Evolutionary conservation across 2,113 vertebrate genomes (phyloP).

Genomic region (Platichthys flesus): DNA sequence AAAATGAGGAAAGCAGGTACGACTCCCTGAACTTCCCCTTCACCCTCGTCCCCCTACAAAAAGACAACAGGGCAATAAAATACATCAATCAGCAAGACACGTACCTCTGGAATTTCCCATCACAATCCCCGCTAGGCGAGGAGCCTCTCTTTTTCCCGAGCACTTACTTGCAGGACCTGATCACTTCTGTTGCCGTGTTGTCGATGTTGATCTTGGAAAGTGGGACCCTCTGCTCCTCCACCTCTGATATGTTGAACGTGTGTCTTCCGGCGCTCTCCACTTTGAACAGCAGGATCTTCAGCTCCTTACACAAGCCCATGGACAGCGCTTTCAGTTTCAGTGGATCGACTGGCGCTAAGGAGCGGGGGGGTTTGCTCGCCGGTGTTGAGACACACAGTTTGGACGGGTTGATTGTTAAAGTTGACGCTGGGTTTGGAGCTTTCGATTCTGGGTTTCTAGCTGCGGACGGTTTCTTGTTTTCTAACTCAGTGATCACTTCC

Average conservation of each 20-base stretch:
- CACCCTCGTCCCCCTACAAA: conserved; percentile 81
- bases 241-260: conserved; percentile 87
- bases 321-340: conserved; percentile 86
- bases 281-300: conserved; percentile 90
- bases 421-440: conserved; percentile 28
- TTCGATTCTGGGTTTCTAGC: conserved; percentile 26
- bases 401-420: conserved; percentile 47
- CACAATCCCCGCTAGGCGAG: not conserved
- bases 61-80: not conserved
- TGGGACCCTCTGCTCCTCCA: conserved; percentile 80
- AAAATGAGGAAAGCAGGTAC: conserved; percentile 85
- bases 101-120: not conserved
- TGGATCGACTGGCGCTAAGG: conserved; percentile 79
- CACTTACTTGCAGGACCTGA: conserved; percentile 89
- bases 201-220: conserved; percentile 85
- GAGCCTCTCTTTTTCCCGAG: not conserved
- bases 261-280: conserved; percentile 86
- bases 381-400: conserved; percentile 34
- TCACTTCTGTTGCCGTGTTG: conserved; percentile 84
- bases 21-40: conserved; percentile 89
- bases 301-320: conserved; percentile 87
- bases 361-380: conserved; percentile 39
- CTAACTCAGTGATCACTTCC: conserved; percentile 6
- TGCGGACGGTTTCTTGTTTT: conserved; percentile 24
- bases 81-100: not conserved